phyloP scores from a whole-genome alignment of 2,797 vertebrate species.

The Cryptoprocta ferox region DNA sequence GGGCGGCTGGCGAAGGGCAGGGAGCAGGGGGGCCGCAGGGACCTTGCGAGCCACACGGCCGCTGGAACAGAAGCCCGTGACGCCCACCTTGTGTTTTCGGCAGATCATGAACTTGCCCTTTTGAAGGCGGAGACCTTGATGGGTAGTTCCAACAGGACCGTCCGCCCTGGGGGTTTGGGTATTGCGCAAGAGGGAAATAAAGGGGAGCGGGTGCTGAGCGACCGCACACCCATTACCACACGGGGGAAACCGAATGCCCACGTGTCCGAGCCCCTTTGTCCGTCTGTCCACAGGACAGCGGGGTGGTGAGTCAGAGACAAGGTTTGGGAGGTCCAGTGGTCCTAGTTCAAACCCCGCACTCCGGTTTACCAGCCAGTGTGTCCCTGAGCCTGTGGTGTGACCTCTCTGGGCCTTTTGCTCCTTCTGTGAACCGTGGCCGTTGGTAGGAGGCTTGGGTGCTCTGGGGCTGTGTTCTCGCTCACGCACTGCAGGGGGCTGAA shows the following conservation, averaged over 20 bases:
- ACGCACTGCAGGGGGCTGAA: neutral
- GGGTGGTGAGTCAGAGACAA: neutral
- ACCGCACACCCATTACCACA: neutral
- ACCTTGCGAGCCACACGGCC: neutral
- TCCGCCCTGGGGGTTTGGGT: fast-evolving
- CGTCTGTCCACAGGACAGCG: fast-evolving
- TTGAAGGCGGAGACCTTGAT: neutral
- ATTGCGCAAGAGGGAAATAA: neutral
- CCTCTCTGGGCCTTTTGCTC: neutral
- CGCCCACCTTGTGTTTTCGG: fast-evolving
- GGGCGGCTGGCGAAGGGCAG: neutral
- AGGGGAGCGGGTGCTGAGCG: neutral
- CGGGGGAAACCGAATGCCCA: fast-evolving
- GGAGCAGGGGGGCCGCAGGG: neutral
- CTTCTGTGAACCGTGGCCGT: fast-evolving
- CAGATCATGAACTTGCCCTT: neutral
- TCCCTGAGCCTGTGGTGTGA: neutral
- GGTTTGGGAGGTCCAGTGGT: neutral
- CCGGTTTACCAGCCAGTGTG: too few relatives aligned
- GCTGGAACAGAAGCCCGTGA: too few relatives aligned
- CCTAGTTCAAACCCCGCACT: neutral
- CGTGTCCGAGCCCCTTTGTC: neutral
- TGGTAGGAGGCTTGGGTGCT: neutral
- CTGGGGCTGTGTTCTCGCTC: fast-evolving
- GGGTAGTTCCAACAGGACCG: neutral